Evolutionary conservation across 2,888 invertebrate genomes (phyloP), one percentile per base, ranked within the genome.

Genomic region (Chrysotoxum bicinctum): DNA sequence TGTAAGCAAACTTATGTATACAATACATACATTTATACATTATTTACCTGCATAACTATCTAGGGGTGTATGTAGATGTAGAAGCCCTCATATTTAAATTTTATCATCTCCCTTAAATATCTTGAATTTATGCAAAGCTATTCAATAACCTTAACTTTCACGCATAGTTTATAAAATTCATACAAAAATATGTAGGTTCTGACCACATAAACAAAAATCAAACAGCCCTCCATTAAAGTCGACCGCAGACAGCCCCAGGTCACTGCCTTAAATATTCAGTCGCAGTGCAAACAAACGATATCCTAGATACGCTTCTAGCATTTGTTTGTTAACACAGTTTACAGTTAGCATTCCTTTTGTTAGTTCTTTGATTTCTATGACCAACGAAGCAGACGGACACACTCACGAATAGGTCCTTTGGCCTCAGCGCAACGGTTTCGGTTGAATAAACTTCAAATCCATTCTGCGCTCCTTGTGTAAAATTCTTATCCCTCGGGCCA

Each of bases 361-460:
- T 21, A 12, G 6, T 6, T 48, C 12, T 12, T 35, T 35, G 16
- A 30, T 9, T 23, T 40, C 26, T 7, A 9, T 60, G 60, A 23
- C 40, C 26, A 35, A 32, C 5, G 2, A 23, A 21, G 21, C 2
- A 43, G 19, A 5, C 10, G 6, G 12, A 12, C 2, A 5, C 2
- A 7, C 7, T n/a, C 40, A 2, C n/a, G n/a, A 40, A 32, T 8
- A 26, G 35, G 10, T 62, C 26, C 1, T 58, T 37, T 7, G 14
- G 35, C 37, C 14, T 35, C 0, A 16, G 35, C 14, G 19, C 30
- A 74, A 56, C 14, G 10, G 48, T 58, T 16, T 6, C 10, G 8
- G 48, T 73, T 62, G 40, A 48, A 60, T 50, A 69, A 10, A 50
- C 23, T 66, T 21, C 32, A 37, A 50, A 35, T 23, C 30, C n/a